Conservation (phyloP, 1,140 invertebrate genomes). For the Drosophila melanica region DNA sequence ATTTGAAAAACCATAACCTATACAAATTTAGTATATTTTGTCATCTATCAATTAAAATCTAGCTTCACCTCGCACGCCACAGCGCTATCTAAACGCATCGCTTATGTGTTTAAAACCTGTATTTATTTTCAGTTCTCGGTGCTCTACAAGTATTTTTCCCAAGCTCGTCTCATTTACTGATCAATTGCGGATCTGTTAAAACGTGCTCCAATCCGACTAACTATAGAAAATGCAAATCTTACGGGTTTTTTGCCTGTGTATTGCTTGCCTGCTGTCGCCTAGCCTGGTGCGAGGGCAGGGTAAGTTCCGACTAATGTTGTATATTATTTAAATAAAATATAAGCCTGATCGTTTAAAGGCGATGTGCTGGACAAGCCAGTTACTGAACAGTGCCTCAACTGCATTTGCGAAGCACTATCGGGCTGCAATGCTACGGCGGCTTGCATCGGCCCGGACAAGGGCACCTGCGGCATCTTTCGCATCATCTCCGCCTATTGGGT, state of each 20-base stretch:
- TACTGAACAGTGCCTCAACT: slow-evolving; percentile 90
- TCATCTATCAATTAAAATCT: too few relatives aligned
- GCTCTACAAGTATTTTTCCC: background rate
- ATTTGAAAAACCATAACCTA: too few relatives aligned
- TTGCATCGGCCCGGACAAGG: slow-evolving; percentile 87
- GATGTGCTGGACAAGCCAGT: slow-evolving; percentile 84
- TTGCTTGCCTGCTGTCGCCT: slow-evolving; percentile 9
- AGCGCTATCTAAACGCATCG: background rate
- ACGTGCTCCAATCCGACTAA: slow-evolving; percentile 25
- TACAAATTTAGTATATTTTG: too few relatives aligned
- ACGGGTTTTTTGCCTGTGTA: slow-evolving; percentile 7
- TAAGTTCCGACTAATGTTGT: slow-evolving; percentile 27
- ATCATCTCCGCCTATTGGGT: slow-evolving; percentile 94
- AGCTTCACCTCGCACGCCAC: background rate
- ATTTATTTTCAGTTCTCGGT: slow-evolving; percentile 40
- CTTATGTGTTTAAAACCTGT: slow-evolving; percentile 49
- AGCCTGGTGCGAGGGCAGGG: slow-evolving; percentile 50
- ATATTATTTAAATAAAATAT: background rate
- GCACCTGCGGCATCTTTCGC: slow-evolving; percentile 91
- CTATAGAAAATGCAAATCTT: slow-evolving; percentile 42
- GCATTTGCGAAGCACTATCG: slow-evolving; percentile 92
- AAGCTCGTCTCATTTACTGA: slow-evolving; percentile 41
- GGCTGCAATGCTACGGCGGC: slow-evolving; percentile 88
- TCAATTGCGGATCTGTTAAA: slow-evolving; percentile 45
- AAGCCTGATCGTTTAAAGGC: slow-evolving; percentile 5